A percentile compares a stretch with the other conserved stretches of the same genome.
phyloP scores from a whole-genome alignment of 1,140 invertebrate genomes.

The Chrysopa pallens region DNA sequence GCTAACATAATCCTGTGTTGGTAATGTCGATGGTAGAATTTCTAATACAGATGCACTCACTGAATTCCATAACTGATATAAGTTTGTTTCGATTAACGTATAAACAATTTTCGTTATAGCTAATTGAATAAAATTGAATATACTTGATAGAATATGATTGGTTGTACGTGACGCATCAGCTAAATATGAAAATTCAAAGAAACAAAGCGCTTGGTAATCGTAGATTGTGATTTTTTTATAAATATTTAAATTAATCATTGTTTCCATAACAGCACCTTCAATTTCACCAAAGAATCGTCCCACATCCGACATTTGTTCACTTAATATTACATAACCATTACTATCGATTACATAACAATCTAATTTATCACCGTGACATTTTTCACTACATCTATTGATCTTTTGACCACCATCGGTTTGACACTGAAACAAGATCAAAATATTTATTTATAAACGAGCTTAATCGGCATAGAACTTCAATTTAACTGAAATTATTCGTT shows the following conservation, averaged over 20 bases:
- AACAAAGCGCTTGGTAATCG: slow-evolving; percentile 73
- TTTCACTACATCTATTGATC: slow-evolving; percentile 28
- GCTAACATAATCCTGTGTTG: not conserved
- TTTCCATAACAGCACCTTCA: slow-evolving; percentile 59
- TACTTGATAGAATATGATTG: too few relatives aligned
- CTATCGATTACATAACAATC: slow-evolving; percentile 78
- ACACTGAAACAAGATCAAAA: too few relatives aligned
- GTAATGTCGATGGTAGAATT: not conserved
- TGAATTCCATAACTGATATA: slow-evolving; percentile 13
- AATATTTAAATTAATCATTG: slow-evolving; percentile 52
- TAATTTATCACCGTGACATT: slow-evolving; percentile 34
- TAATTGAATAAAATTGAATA: slow-evolving; percentile 14
- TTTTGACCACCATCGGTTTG: slow-evolving; percentile 4
- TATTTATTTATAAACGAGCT: too few relatives aligned
- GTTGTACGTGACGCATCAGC: too few relatives aligned
- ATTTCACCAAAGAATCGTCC: slow-evolving; percentile 73
- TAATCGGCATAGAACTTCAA: too few relatives aligned
- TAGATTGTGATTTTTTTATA: slow-evolving; percentile 61
- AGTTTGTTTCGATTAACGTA: slow-evolving; percentile 19
- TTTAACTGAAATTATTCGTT: too few relatives aligned
- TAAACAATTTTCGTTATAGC: slow-evolving; percentile 20
- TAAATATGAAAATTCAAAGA: slow-evolving; percentile 4
- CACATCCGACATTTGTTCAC: slow-evolving; percentile 44
- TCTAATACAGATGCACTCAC: not conserved
- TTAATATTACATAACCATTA: slow-evolving; percentile 74